Evolutionary conservation across 30 jellyfish, hydroid and myxozoan species (phyloP), one percentile per base, ranked within the genome.

Genomic region (Aurelia aurita): DNA sequence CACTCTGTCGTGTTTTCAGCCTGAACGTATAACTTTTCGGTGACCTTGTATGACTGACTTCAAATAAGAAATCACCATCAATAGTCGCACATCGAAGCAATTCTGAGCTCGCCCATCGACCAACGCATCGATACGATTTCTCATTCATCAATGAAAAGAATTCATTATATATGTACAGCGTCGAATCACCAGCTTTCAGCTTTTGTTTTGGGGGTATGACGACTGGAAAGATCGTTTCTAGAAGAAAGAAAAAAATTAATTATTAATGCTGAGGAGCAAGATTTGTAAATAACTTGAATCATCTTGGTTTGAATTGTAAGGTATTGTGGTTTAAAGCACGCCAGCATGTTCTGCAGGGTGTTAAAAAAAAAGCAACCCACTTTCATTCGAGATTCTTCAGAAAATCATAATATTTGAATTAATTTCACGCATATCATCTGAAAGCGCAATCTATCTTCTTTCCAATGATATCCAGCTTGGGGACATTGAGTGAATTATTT

Each of bases 201-300:
- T 88, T 81, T 69, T 92, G 98, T 47, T 87, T 87, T 29, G 90
- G 87, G 32, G 98, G 98, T 21, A 92, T 69, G 22, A 47, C 51
- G 18, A 92, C 87, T 54, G 74, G 86, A 69, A 53, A 92, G 31
- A 80, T 65, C 65, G 70, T 81, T 49, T 87, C 98, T 92, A 62
- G n/a, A 86, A 80, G 61, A 62, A 55, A 29, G 46, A 45, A 77
- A 21, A n/a, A 28, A 47, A 25, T 28, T 13, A 29, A 35, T 23
- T 67, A 28, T 23, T 26, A 55, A 55, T 55, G 67, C 31, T 55
- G 12, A 19, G 67, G 29, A 55, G 14, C 67, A 55, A 55, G 6
- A 55, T 55, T 25, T 55, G 31, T 39, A 39, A 6, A 39, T 8
- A 15, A 39, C 16, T 4, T 39, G 51, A 39, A 8, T 39, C 9